Evolutionary conservation across 1,140 invertebrate species (phyloP).

Genomic region (Drosophila ironensis): DNA sequence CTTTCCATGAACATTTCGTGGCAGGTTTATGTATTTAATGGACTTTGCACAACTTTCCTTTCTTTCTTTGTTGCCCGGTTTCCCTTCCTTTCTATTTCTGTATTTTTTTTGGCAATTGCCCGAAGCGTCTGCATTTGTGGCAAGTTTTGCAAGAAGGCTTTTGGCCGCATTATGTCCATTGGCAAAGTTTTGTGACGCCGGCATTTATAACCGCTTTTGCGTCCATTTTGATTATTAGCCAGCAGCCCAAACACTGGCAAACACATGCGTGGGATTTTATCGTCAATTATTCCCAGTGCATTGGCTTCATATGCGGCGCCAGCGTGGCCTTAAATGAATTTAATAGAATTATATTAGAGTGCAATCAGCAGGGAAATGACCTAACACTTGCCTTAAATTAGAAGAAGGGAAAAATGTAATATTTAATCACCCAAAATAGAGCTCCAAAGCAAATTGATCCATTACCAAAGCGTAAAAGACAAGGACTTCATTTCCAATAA

Average conservation of each 20-base stretch:
- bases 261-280: conserved; percentile 37
- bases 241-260: background rate
- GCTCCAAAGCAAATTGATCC: too few species aligned
- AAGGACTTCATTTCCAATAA: too few species aligned
- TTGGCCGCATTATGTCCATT: conserved; percentile 68
- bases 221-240: conserved; percentile 77
- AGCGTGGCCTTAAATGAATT: conserved; percentile 29
- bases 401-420: too few species aligned
- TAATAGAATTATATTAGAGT: conserved; percentile 19
- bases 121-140: conserved; percentile 22
- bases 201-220: conserved; percentile 62
- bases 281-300: conserved; percentile 49
- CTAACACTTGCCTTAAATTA: too few species aligned
- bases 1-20: conserved; percentile 80
- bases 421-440: too few species aligned
- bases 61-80: conserved; percentile 14
- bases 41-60: conserved; percentile 71
- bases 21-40: conserved; percentile 81
- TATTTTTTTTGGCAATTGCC: conserved; percentile 20
- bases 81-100: background rate
- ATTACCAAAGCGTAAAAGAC: too few species aligned
- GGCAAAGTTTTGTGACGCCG: conserved; percentile 74
- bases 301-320: conserved; percentile 25
- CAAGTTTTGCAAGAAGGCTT: conserved; percentile 34
- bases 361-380: background rate